Evolutionary conservation across 1,140 invertebrate species (phyloP).

Genomic region (Drosophila ironensis): DNA sequence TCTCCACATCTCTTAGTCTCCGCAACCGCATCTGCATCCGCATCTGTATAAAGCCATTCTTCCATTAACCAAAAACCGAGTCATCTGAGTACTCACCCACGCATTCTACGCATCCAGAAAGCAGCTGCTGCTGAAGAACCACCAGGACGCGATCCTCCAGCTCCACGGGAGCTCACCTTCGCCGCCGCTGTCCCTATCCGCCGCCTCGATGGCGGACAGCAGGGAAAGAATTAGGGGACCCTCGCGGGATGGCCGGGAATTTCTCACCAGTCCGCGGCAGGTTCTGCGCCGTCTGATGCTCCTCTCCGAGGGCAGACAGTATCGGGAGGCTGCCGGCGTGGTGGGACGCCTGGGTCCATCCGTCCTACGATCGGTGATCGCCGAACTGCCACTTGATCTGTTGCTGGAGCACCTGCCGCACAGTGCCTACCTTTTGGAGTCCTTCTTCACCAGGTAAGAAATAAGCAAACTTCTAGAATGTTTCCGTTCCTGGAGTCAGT

Average conservation of each 20-base stretch:
- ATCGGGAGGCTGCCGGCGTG: constrained; percentile 90
- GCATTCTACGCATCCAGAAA: constrained; percentile 49
- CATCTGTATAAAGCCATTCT: constrained; percentile 60
- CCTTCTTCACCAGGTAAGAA: constrained; percentile 89
- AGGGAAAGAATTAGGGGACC: constrained; percentile 83
- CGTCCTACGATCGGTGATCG: constrained; percentile 87
- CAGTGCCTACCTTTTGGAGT: constrained; percentile 92
- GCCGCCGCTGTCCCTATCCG: constrained; percentile 27
- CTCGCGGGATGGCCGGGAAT: constrained; percentile 83
- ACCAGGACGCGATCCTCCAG: constrained; percentile 63
- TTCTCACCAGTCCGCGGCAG: constrained; percentile 88
- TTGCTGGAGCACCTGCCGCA: constrained; percentile 93
- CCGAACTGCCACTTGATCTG: constrained; percentile 92
- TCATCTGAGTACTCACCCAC: constrained; percentile 14
- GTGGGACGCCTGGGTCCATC: constrained; percentile 88
- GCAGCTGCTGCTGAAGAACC: constrained; percentile 74
- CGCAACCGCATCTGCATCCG: constrained; percentile 23
- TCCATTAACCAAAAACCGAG: constrained; percentile 37
- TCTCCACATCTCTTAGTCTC: constrained; percentile 34
- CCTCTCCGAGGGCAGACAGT: constrained; percentile 90
- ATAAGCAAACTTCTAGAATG: neutral
- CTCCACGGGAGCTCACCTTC: constrained; percentile 27
- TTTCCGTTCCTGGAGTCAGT: neutral
- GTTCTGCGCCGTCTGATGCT: constrained; percentile 88
- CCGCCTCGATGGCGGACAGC: constrained; percentile 83